A percentile compares a stretch with the other conserved stretches of the same genome.
phyloP scores from a whole-genome alignment of 1,140 invertebrate species.

The Mylabris phalerata region DNA sequence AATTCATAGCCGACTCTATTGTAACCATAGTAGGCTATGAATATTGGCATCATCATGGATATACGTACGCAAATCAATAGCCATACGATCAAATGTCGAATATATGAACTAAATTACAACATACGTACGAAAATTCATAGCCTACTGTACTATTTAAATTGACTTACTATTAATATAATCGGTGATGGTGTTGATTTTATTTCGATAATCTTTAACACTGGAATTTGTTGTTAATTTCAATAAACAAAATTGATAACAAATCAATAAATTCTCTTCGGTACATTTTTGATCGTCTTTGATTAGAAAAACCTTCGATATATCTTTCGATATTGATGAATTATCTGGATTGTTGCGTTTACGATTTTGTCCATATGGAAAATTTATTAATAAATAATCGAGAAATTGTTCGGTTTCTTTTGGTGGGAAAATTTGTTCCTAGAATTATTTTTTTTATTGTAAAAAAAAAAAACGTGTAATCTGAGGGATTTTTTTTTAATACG shows the following conservation, averaged over 20 bases:
- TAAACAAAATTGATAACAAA: constrained; percentile 46
- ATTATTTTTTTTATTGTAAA: background rate
- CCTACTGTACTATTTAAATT: too few relatives aligned
- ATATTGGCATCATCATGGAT: too few relatives aligned
- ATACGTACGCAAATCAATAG: too few relatives aligned
- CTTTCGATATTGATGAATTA: constrained; percentile 10
- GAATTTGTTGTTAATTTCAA: constrained; percentile 41
- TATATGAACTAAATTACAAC: too few relatives aligned
- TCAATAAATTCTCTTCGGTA: constrained; percentile 45
- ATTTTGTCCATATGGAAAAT: constrained; percentile 31
- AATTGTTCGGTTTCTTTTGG: constrained; percentile 28
- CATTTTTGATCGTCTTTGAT: constrained; percentile 42
- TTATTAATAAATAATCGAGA: constrained; percentile 23
- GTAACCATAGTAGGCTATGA: too few relatives aligned
- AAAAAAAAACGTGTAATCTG: background rate
- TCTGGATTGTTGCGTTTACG: constrained; percentile 2
- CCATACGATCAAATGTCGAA: too few relatives aligned
- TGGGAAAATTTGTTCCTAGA: constrained; percentile 26
- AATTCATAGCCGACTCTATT: too few relatives aligned
- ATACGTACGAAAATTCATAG: too few relatives aligned
- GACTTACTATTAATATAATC: constrained; percentile 45
- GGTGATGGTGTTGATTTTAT: constrained; percentile 37
- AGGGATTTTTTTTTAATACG: constrained; percentile 5
- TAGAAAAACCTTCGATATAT: constrained; percentile 15
- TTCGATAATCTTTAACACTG: constrained; percentile 16